A percentile compares a stretch with the other conserved stretches of the same genome.
These are phyloP conservation scores for Toxotes chatareus DNA, from an alignment of 2,113 vertebrate species.

Conservation along the genomic window DNA sequence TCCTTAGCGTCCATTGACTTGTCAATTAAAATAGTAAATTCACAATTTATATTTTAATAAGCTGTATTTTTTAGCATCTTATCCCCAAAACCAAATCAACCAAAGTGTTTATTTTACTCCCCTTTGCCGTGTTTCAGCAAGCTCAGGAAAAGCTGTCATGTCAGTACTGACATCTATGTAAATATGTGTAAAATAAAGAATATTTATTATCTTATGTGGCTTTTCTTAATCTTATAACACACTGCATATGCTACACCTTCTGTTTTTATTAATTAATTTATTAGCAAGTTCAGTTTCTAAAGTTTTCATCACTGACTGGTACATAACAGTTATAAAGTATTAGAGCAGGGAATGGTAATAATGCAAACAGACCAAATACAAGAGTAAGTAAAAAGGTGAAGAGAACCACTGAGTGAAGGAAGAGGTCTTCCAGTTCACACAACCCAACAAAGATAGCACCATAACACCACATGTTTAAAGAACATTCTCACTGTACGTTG, in stretches of 20 bases:
- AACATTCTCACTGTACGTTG: conserved; percentile 31
- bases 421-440: background rate
- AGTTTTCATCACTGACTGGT: conserved; percentile 16
- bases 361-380: background rate
- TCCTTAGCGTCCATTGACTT: background rate
- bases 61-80: no score
- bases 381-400: background rate
- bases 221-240: background rate
- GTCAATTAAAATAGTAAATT: background rate
- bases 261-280: conserved; percentile 25
- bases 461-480: background rate
- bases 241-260: background rate
- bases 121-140: background rate
- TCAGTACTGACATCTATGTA: conserved; percentile 40
- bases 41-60: background rate
- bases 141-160: background rate
- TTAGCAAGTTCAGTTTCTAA: conserved; percentile 1
- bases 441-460: background rate
- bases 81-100: background rate
- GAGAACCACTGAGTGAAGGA: background rate
- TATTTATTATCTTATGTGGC: conserved; percentile 61
- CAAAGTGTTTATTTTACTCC: background rate
- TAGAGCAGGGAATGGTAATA: background rate
- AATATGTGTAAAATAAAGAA: conserved; percentile 64
- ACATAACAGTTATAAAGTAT: conserved; percentile 9